Conservation (phyloP, 1,140 invertebrate species). For the Anthonomus grandis region DNA sequence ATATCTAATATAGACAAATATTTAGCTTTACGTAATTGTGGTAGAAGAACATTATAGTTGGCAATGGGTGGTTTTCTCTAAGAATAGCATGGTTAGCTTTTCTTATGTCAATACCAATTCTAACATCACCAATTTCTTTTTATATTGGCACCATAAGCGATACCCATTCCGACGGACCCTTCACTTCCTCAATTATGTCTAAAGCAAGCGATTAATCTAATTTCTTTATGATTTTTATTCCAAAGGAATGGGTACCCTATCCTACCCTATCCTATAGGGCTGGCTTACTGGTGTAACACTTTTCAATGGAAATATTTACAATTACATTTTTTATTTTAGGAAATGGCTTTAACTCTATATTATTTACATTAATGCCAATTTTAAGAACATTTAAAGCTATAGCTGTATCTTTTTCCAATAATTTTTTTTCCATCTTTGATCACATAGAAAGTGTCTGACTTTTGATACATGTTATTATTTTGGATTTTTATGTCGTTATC, state of each 20-base stretch:
- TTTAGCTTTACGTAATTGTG: too few species aligned
- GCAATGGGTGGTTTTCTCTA: too few species aligned
- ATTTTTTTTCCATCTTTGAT: conserved; percentile 12
- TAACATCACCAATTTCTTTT: conserved; percentile 39
- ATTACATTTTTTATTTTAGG: too few species aligned
- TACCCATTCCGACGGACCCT: conserved; percentile 38
- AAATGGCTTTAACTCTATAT: conserved; percentile 1
- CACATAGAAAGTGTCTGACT: conserved; percentile 14
- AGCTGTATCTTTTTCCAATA: conserved; percentile 19
- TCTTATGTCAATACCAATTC: too few species aligned
- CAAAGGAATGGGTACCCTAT: too few species aligned
- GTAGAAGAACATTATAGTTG: too few species aligned
- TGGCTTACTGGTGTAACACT: too few species aligned
- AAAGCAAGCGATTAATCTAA: conserved; percentile 15
- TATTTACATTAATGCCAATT: conserved; percentile 8
- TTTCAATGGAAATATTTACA: too few species aligned
- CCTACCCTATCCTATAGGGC: too few species aligned
- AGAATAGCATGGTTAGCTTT: too few species aligned
- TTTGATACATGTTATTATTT: neutral
- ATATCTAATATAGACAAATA: conserved; percentile 37
- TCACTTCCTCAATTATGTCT: conserved; percentile 24
- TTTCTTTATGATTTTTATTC: too few species aligned
- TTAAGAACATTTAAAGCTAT: conserved; percentile 18
- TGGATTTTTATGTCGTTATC: neutral
- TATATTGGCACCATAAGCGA: conserved; percentile 43